A percentile compares a stretch with the other conserved stretches of the same genome.
Evolutionary conservation across 2,888 invertebrate genomes (phyloP).

Genomic region (Sinohyriopsis cumingii): DNA sequence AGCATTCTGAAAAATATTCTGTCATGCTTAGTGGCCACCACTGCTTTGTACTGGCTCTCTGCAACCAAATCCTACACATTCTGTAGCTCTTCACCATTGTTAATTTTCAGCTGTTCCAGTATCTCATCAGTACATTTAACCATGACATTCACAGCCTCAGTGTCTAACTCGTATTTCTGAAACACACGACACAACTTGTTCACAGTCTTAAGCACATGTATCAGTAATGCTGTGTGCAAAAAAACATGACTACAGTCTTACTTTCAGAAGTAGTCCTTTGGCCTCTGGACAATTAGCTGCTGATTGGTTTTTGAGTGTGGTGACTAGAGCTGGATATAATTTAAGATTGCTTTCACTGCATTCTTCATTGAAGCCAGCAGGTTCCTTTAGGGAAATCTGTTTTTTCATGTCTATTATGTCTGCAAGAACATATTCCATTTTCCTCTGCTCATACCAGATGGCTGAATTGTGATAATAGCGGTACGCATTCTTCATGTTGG

Average conservation of each 20-base stretch:
- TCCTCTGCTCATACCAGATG: no score
- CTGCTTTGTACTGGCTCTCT: background rate
- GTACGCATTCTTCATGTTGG: no score
- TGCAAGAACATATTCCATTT: background rate
- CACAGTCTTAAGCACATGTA: slow-evolving; percentile 12
- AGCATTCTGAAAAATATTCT: slow-evolving; percentile 22
- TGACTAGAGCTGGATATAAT: no score
- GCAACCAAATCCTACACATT: slow-evolving; percentile 1
- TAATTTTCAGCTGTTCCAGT: background rate
- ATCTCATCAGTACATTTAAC: no score
- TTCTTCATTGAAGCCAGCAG: no score
- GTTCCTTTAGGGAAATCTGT: no score
- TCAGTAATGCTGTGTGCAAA: slow-evolving; percentile 8
- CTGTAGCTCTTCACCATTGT: slow-evolving; percentile 6
- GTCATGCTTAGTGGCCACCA: slow-evolving; percentile 8
- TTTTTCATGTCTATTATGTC: no score
- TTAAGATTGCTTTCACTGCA: no score
- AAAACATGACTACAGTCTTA: slow-evolving; percentile 7
- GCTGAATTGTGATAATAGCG: no score
- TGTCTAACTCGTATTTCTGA: background rate
- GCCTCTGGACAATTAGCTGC: no score
- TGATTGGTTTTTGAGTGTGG: no score
- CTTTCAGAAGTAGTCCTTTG: background rate
- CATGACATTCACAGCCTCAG: no score
- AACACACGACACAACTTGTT: slow-evolving; percentile 3